Base-by-base conservation (phyloP, 2,888 invertebrate genomes). In the Pimpla rufipes region DNA sequence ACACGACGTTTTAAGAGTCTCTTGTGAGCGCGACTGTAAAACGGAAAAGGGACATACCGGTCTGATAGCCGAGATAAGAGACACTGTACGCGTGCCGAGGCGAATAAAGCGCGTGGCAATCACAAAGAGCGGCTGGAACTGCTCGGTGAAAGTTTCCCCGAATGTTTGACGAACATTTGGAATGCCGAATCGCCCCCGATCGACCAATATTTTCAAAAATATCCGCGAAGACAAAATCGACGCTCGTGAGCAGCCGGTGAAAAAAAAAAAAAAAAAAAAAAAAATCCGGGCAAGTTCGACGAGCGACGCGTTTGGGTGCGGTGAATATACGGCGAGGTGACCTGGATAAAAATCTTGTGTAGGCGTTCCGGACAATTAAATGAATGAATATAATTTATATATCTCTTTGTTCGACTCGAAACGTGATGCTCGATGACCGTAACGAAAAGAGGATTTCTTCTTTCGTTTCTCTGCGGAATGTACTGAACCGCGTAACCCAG, bases 401-500 rank as follows among this genome's bases (percentile, higher is more conserved):
- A 40, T 76, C 76, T 74, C 57, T 79, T 71, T 62, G 79, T 83
- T 74, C 64, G 6, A 70, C 23, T 75, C 80, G 70, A 84, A 81
- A 70, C 70, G 23, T 59, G 78, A 78, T 80, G 77, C 85, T 87
- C 84, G 85, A 87, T 87, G 85, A 83, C 84, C 85, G 85, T 75
- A 76, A 85, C 85, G 84, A 85, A 85, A 84, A 71, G 74, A 68
- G 76, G 85, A 87, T 87, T 87, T 87, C 85, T 87, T 87, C 81
- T 85, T 80, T 87, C 83, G 78, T 83, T 84, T 85, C 81, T 86
- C 85, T 70, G 76, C 23, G 80, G 73, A 79, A 78, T 79, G 76
- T 83, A 86, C 86, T 86, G 86, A 86, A 86, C 82, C 87, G 86
- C 78, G 78, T 87, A 86, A 87, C 87, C 86, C 84, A 87, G 84